Percentiles rank a stretch among this genome's conserved stretches.
These are phyloP conservation scores for Sympetrum striolatum DNA, from an alignment of 2,888 invertebrate species.

Conservation along the genomic window DNA sequence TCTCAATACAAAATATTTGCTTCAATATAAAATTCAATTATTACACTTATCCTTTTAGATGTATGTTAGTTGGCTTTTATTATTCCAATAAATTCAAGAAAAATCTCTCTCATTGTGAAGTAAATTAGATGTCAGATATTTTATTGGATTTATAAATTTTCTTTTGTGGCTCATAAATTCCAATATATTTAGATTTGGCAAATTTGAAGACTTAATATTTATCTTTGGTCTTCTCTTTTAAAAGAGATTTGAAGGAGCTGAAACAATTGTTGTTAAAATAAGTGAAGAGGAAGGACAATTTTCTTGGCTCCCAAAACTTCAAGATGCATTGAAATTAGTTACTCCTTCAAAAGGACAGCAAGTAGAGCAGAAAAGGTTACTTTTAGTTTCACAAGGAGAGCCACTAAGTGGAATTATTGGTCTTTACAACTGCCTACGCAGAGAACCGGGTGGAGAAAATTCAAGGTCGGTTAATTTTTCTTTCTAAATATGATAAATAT, in stretches of 20 bases:
- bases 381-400: slow-evolving; percentile 73
- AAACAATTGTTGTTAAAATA: slow-evolving; percentile 61
- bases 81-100: no score
- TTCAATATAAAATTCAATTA: no score
- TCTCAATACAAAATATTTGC: no score
- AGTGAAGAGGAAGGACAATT: slow-evolving; percentile 55
- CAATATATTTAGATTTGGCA: no score
- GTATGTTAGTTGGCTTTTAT: no score
- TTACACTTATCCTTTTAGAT: no score
- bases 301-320: slow-evolving; percentile 64
- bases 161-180: no score
- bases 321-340: slow-evolving; percentile 57
- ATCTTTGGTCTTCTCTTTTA: no score
- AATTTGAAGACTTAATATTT: no score
- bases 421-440: slow-evolving; percentile 84
- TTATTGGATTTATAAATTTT: no score
- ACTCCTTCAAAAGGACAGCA: slow-evolving; percentile 56
- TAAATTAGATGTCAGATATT: no score
- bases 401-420: slow-evolving; percentile 82
- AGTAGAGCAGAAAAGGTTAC: slow-evolving; percentile 59
- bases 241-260: background rate
- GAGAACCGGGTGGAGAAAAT: slow-evolving; percentile 75
- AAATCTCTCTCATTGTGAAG: no score
- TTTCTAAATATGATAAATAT: background rate
- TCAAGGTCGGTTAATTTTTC: slow-evolving; percentile 56